These are phyloP conservation scores for Mythimna lalbum DNA, from an alignment of 2,888 invertebrate genomes.

Conservation along the genomic window DNA sequence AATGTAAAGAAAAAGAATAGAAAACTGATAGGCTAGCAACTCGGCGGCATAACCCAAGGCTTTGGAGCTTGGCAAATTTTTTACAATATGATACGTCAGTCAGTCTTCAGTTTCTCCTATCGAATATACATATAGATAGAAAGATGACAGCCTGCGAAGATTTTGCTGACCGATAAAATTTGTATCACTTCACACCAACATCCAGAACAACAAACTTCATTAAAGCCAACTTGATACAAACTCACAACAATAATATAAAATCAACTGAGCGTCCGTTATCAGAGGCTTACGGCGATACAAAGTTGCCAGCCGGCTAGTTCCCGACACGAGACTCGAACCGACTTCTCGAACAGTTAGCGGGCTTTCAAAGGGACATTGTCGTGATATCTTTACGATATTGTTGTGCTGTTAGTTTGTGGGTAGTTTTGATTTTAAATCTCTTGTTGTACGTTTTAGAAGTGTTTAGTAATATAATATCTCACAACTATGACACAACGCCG, in stretches of 20 bases:
- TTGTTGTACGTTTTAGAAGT: not conserved
- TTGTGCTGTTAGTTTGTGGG: conserved; percentile 33
- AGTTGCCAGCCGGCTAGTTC: conserved; percentile 41
- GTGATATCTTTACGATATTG: conserved; percentile 39
- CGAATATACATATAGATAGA: no score
- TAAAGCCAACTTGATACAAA: conserved; percentile 38
- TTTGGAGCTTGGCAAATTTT: no score
- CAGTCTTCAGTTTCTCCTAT: no score
- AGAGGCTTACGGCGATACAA: conserved; percentile 31
- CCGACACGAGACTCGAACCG: conserved; percentile 47
- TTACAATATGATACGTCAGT: no score
- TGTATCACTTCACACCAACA: not conserved
- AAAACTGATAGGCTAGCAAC: no score
- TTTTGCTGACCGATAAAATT: not conserved
- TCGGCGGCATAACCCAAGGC: no score
- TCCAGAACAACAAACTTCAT: conserved; percentile 37
- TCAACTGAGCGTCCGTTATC: conserved; percentile 48
- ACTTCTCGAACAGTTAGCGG: conserved; percentile 47
- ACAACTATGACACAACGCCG: no score
- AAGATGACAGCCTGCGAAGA: not conserved
- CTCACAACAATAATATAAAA: conserved; percentile 53
- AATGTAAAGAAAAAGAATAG: no score
- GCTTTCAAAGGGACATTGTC: conserved; percentile 52
- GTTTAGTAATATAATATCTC: no score
- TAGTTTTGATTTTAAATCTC: conserved; percentile 20